Conservation (phyloP, 30 jellyfish, hydroid and myxozoan species). For the Haliclystus octoradiatus region DNA sequence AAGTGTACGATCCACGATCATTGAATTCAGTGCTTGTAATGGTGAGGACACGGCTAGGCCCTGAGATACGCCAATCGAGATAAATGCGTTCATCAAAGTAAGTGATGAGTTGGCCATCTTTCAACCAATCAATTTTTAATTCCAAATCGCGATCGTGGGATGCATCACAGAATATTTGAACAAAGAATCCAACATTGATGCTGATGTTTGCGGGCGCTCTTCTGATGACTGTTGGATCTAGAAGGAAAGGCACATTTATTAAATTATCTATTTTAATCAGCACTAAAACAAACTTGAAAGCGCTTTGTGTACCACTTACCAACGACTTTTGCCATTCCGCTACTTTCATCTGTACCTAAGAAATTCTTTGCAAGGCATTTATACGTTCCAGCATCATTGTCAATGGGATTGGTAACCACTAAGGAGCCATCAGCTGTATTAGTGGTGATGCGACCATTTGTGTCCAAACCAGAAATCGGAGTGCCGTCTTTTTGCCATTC, state of each 20-base stretch:
- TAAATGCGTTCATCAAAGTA: constrained; percentile 52
- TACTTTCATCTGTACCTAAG: constrained; percentile 34
- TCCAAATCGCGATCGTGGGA: constrained; percentile 66
- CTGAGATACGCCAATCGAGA: constrained; percentile 78
- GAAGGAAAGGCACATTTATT: not conserved
- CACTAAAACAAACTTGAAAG: not conserved
- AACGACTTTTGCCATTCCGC: constrained; percentile 50
- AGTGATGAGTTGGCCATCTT: constrained; percentile 76
- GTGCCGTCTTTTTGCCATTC: constrained; percentile 56
- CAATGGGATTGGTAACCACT: constrained; percentile 25
- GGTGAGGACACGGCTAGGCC: constrained; percentile 70
- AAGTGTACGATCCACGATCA: constrained; percentile 77
- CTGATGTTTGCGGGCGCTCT: constrained; percentile 24
- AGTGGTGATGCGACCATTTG: constrained; percentile 12
- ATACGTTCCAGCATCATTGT: constrained; percentile 56
- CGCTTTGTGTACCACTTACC: constrained; percentile 23
- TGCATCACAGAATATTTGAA: constrained; percentile 66
- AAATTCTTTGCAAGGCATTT: constrained; percentile 56
- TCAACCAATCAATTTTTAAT: constrained; percentile 81
- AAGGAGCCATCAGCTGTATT: constrained; percentile 48
- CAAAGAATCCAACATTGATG: constrained; percentile 25
- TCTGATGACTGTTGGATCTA: constrained; percentile 51
- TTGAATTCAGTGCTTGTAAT: constrained; percentile 38
- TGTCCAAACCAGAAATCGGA: constrained; percentile 1
- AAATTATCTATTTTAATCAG: not conserved